These are phyloP conservation scores for Aplochiton taeniatus DNA, from an alignment of 2,797 vertebrate genomes.

Conservation along the genomic window DNA sequence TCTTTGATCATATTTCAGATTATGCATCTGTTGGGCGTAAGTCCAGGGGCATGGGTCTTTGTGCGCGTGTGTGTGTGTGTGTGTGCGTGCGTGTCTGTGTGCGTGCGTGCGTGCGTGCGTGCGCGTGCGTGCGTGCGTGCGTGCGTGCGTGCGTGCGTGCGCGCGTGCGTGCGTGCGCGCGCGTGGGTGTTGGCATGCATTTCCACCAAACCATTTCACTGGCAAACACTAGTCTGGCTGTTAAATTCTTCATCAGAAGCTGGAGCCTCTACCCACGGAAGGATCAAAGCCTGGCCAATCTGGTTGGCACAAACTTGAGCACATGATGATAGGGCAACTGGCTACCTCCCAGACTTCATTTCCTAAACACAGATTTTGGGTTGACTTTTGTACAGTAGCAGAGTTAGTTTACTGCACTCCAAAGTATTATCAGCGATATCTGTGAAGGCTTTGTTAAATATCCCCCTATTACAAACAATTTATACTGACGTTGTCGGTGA, in stretches of 20 bases:
- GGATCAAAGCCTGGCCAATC: slow-evolving; percentile 23
- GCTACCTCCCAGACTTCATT: no score
- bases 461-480: no score
- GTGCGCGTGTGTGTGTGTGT: slow-evolving; percentile 1
- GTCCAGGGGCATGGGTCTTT: slow-evolving; percentile 29
- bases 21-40: slow-evolving; percentile 15
- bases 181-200: no score
- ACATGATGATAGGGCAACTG: no score
- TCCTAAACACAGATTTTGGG: no score
- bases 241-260: slow-evolving; percentile 18
- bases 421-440: no score
- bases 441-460: no score
- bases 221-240: slow-evolving; percentile 21
- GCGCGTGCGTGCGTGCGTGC: neutral
- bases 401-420: no score
- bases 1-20: slow-evolving; percentile 12
- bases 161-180: neutral
- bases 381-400: no score
- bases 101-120: slow-evolving; percentile 19
- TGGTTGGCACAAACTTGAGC: no score
- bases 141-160: neutral
- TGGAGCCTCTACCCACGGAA: slow-evolving; percentile 14
- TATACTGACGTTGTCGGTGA: no score
- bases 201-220: slow-evolving; percentile 7
- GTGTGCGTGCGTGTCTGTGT: no score